Evolutionary conservation across 2,888 invertebrate species (phyloP).

Genomic region (Spisula solida): DNA sequence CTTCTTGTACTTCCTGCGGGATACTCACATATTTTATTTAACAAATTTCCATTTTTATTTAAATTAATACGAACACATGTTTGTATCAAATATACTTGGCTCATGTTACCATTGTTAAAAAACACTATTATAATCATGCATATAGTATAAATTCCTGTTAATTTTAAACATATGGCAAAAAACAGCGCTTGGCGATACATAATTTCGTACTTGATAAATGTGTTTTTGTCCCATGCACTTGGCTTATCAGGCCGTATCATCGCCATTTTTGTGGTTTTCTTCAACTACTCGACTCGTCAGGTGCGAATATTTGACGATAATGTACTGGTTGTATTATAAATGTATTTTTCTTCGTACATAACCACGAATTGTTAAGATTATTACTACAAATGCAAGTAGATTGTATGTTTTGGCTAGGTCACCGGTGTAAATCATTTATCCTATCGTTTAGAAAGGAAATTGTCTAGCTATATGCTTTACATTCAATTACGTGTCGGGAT

Average conservation of each 20-base stretch:
- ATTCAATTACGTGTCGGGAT: conserved; percentile 21
- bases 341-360: conserved; percentile 40
- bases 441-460: conserved; percentile 6
- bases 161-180: conserved; percentile 28
- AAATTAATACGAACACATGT: neutral
- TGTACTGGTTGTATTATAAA: conserved; percentile 27
- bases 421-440: conserved; percentile 33
- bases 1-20: no score
- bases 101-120: neutral
- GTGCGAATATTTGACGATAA: conserved; percentile 42
- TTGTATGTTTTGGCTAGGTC: conserved; percentile 30
- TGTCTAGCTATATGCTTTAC: conserved; percentile 24
- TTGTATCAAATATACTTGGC: neutral
- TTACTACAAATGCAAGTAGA: no score
- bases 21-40: neutral
- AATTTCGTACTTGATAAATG: conserved; percentile 44
- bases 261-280: conserved; percentile 39
- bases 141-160: neutral
- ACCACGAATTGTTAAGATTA: conserved; percentile 33
- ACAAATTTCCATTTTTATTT: neutral
- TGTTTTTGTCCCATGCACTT: conserved; percentile 35
- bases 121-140: neutral
- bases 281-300: conserved; percentile 22
- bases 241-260: conserved; percentile 44
- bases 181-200: conserved; percentile 22